Evolutionary conservation across 2,888 invertebrate species (phyloP).

Genomic region (Sycophila texana): DNA sequence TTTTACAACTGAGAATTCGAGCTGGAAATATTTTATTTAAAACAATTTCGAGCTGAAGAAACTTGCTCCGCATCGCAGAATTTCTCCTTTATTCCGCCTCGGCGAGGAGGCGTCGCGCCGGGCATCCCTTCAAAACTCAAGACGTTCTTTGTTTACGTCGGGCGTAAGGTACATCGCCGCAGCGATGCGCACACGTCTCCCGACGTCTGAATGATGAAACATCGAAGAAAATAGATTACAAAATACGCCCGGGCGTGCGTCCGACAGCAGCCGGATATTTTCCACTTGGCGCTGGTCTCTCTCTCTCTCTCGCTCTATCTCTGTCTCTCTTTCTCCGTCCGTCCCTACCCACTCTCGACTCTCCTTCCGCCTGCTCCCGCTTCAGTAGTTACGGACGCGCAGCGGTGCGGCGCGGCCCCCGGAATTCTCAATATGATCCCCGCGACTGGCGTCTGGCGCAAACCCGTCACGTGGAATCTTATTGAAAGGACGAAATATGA

Average conservation of each 20-base stretch:
- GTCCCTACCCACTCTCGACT: neutral
- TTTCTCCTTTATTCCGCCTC: neutral
- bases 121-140: neutral
- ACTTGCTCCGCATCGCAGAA: no score
- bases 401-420: neutral
- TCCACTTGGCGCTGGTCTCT: conserved; percentile 24
- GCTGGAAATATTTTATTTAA: no score
- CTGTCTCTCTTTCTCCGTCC: neutral
- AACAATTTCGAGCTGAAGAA: neutral
- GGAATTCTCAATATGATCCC: conserved; percentile 65
- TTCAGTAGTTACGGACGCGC: conserved; percentile 19
- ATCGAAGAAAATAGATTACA: neutral
- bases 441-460: conserved; percentile 62
- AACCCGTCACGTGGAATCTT: conserved; percentile 65
- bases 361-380: neutral
- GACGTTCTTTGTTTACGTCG: conserved; percentile 8
- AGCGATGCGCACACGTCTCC: neutral
- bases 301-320: neutral
- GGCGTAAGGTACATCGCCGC: conserved; percentile 1
- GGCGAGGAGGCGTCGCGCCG: neutral
- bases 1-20: no score
- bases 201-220: no score
- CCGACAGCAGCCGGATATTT: conserved; percentile 39
- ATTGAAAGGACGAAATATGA: conserved; percentile 62
- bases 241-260: conserved; percentile 1